These are phyloP conservation scores for Poecile atricapillus DNA, from an alignment of 2,113 vertebrate genomes.

Conservation along the genomic window DNA sequence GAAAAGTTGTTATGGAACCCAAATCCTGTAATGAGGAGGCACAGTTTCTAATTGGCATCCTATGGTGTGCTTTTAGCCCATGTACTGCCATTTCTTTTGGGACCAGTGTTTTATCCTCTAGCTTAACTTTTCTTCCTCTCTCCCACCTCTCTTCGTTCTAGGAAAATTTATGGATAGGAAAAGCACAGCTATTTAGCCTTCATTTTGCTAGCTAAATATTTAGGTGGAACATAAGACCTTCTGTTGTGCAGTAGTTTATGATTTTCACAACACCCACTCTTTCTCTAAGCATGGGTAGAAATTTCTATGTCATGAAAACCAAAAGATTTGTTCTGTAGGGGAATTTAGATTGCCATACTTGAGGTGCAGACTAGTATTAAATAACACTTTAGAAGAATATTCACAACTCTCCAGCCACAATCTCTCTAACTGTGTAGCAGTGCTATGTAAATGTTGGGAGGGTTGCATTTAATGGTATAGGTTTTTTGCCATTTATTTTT, in stretches of 20 bases:
- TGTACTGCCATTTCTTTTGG: not conserved
- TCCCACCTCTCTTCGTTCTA: not conserved
- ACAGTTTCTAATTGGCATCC: not conserved
- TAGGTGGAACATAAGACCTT: not conserved
- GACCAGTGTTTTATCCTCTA: not conserved
- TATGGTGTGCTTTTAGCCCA: not conserved
- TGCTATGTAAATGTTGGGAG: not conserved
- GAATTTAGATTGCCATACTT: not conserved
- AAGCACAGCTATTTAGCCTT: not conserved
- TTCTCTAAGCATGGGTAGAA: not conserved
- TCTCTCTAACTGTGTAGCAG: not conserved
- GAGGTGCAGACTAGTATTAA: not conserved
- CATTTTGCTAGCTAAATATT: constrained; percentile 22
- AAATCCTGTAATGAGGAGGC: not conserved
- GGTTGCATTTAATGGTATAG: not conserved
- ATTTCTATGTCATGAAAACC: not conserved
- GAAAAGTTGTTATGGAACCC: not conserved
- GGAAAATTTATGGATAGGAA: not conserved
- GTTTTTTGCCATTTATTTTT: not conserved
- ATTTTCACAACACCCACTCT: constrained; percentile 9
- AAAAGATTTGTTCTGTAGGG: not conserved
- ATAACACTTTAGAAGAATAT: not conserved
- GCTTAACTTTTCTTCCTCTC: not conserved
- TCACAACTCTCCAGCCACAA: not conserved
- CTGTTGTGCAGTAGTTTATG: not conserved